Evolutionary conservation across 2,113 vertebrate genomes (phyloP).

Genomic region (Deroptyus accipitrinus): DNA sequence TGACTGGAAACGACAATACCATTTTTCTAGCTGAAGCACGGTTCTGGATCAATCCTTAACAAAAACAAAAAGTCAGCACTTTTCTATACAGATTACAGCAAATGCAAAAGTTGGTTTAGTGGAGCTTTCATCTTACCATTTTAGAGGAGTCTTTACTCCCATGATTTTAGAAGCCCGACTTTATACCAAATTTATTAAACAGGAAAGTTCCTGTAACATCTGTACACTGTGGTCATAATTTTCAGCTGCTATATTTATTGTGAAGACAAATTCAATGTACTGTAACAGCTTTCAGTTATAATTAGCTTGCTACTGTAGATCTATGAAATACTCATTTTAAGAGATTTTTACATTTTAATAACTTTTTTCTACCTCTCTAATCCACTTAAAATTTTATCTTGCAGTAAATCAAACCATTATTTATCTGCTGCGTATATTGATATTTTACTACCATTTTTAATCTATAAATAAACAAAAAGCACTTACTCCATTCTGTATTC

Average conservation of each 20-base stretch:
- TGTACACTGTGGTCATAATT: neutral
- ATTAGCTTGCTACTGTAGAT: neutral
- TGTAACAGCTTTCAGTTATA: neutral
- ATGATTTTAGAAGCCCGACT: neutral
- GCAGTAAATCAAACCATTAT: neutral
- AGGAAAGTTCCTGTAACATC: neutral
- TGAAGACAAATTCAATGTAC: neutral
- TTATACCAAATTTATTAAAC: neutral
- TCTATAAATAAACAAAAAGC: neutral
- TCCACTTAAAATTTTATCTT: neutral
- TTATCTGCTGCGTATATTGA: neutral
- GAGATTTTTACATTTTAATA: neutral
- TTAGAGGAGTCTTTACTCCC: neutral
- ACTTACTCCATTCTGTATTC: neutral
- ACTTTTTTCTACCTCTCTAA: neutral
- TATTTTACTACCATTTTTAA: slow-evolving; percentile 2
- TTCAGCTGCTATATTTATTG: neutral
- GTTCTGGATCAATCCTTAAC: neutral
- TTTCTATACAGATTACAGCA: neutral
- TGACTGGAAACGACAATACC: neutral
- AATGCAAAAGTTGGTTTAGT: neutral
- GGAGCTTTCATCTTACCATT: neutral
- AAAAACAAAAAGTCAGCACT: neutral
- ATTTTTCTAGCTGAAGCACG: neutral
- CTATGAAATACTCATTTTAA: neutral